These are phyloP conservation scores for Celastrina argiolus DNA, from an alignment of 2,888 invertebrate genomes.

Conservation along the genomic window DNA sequence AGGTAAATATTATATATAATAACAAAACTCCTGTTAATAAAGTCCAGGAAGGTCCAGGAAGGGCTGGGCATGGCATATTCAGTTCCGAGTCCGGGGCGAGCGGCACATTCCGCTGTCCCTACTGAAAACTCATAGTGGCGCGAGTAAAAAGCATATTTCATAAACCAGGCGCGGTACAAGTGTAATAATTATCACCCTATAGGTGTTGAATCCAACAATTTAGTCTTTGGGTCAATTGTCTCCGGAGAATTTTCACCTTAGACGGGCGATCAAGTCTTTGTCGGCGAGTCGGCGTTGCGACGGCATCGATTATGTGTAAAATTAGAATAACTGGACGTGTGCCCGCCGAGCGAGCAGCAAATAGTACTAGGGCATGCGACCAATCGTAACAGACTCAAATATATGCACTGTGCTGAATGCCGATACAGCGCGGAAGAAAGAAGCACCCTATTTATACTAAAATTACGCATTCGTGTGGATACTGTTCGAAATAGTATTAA, in stretches of 20 bases:
- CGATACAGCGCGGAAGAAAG: constrained; percentile 55
- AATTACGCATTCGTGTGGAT: neutral
- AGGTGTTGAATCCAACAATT: neutral
- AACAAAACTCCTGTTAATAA: too few species aligned
- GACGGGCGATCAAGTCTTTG: constrained; percentile 60
- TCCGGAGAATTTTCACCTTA: constrained; percentile 47
- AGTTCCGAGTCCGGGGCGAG: too few species aligned
- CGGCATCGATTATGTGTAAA: constrained; percentile 76
- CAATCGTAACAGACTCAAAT: constrained; percentile 71
- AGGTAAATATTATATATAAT: too few species aligned
- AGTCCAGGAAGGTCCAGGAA: too few species aligned
- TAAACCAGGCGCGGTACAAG: neutral
- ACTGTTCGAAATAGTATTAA: neutral
- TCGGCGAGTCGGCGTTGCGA: constrained; percentile 65
- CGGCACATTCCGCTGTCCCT: neutral
- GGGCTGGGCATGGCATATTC: neutral
- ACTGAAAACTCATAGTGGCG: neutral
- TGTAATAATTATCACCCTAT: neutral
- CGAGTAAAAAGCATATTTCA: neutral
- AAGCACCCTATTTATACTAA: constrained; percentile 37
- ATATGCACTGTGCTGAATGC: constrained; percentile 60
- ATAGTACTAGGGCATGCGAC: constrained; percentile 78
- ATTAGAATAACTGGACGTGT: constrained; percentile 77
- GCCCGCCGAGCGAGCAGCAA: constrained; percentile 70
- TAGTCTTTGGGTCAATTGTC: constrained; percentile 24